Evolutionary conservation across 2,888 invertebrate genomes (phyloP).

Genomic region (Agriopis marginaria): DNA sequence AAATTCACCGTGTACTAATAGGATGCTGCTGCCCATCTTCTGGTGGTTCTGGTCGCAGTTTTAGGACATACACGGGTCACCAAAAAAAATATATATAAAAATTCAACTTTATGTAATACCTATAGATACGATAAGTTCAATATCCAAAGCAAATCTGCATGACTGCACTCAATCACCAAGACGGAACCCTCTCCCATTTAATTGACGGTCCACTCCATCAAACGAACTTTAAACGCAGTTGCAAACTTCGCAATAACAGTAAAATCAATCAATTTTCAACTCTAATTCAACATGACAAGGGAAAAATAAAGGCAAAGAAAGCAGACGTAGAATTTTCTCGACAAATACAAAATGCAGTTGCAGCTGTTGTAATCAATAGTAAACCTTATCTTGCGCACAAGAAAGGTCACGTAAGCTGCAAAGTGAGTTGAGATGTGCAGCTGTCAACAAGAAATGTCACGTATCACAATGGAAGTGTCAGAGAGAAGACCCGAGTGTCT

Average conservation of each 20-base stretch:
- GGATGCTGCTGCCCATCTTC: no score
- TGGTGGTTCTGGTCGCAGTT: no score
- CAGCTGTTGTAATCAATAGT: constrained; percentile 44
- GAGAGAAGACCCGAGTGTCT: constrained; percentile 67
- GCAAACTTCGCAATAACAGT: constrained; percentile 51
- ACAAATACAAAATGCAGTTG: constrained; percentile 52
- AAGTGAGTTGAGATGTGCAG: constrained; percentile 55
- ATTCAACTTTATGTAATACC: no score
- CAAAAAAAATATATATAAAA: no score
- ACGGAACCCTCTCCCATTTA: constrained; percentile 78
- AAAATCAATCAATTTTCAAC: constrained; percentile 55
- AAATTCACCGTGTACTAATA: no score
- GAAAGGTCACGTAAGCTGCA: constrained; percentile 37
- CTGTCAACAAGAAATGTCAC: constrained; percentile 74
- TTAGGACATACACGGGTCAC: no score
- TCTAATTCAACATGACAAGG: constrained; percentile 53
- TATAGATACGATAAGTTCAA: constrained; percentile 44
- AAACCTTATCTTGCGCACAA: constrained; percentile 46
- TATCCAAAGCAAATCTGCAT: constrained; percentile 75
- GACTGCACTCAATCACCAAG: constrained; percentile 80
- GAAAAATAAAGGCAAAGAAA: constrained; percentile 53
- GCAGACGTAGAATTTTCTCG: constrained; percentile 56
- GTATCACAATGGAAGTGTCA: constrained; percentile 69
- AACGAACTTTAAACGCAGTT: constrained; percentile 70
- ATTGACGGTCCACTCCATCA: constrained; percentile 85